Evolutionary conservation across 53 echinoderm and acorn worm genomes (phyloP), one percentile per base, ranked within the genome.

Genomic region (Stichopus horrens): DNA sequence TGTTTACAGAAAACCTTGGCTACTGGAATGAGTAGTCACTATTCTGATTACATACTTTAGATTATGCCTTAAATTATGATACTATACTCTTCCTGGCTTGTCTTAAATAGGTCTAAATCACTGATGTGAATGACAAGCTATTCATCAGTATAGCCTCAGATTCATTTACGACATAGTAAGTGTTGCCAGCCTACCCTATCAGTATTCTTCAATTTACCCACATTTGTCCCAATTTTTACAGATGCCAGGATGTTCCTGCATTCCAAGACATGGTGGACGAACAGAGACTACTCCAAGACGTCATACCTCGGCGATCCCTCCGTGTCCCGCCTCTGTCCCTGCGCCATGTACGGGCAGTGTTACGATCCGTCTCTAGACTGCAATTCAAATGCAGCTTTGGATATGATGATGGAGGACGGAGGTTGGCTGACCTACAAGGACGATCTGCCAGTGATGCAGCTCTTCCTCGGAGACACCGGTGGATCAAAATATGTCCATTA

Each of bases 341-440:
- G 83, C 58, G 57, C 19, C 10, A 57, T 83, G 7, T 83, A 55
- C 6, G 59, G 83, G n/a, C 83, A 83, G 37, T 91, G 91, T 67
- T 91, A 76, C 37, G 91, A 91, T 55, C 5, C 23, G 23, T 21
- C 22, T 21, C 55, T 53, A 5, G 54, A 18, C 10, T 91, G 91
- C 21, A 91, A 91, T 79, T 87, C 86, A 8, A 73, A 91, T 23
- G 87, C 77, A 2, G 81, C 54, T 0, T 11, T 58, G 20, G 54
- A 67, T 4, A 21, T 60, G 9, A 54, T 79, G 10, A 52, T 78
- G 52, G 91, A 91, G 52, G 91, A 91, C 68, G 79, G 86, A 54
- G 91, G 91, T 5, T 91, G 91, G 91, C 59, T 91, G 8, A 87
- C 91, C 2, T 55, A 80, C 80, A 58, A 76, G 0, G 11, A 78